A percentile compares a stretch with the other conserved stretches of the same genome.
phyloP scores from a whole-genome alignment of 2,113 vertebrate species.

The Prionailurus viverrinus region DNA sequence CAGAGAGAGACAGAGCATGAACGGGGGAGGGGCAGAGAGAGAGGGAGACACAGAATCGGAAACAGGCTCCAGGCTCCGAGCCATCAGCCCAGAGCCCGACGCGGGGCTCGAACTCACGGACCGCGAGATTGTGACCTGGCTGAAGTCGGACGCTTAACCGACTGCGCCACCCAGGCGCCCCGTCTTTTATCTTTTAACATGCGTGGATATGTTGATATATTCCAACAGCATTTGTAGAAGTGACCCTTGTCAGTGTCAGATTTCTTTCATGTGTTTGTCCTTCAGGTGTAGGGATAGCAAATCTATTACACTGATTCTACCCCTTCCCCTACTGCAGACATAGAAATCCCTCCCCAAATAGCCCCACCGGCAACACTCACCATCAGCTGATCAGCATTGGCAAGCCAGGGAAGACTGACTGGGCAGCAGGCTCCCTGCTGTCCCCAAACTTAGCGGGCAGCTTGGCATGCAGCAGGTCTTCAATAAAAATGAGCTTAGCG shows the following conservation, averaged over 20 bases:
- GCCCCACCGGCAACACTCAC: too few relatives aligned
- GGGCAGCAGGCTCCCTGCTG: background rate
- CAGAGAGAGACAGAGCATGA: too few relatives aligned
- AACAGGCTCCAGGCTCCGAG: too few relatives aligned
- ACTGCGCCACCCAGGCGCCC: too few relatives aligned
- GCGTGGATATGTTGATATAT: background rate
- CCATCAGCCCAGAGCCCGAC: too few relatives aligned
- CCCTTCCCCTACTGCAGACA: background rate
- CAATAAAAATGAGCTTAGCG: background rate
- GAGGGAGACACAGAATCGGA: too few relatives aligned
- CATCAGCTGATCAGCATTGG: background rate
- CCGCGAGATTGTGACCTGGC: too few relatives aligned
- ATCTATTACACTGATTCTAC: background rate
- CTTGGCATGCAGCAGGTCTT: background rate
- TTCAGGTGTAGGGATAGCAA: background rate
- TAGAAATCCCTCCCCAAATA: background rate
- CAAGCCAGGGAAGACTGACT: background rate
- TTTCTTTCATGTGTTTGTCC: background rate
- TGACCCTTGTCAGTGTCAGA: background rate
- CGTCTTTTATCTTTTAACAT: background rate
- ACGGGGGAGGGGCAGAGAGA: too few relatives aligned
- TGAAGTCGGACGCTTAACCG: too few relatives aligned
- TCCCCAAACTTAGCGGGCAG: background rate
- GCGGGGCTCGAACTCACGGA: too few relatives aligned
- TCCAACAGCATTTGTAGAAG: background rate